Conservation (phyloP, 1,140 invertebrate genomes). For the Alviniconcha marisindica region DNA sequence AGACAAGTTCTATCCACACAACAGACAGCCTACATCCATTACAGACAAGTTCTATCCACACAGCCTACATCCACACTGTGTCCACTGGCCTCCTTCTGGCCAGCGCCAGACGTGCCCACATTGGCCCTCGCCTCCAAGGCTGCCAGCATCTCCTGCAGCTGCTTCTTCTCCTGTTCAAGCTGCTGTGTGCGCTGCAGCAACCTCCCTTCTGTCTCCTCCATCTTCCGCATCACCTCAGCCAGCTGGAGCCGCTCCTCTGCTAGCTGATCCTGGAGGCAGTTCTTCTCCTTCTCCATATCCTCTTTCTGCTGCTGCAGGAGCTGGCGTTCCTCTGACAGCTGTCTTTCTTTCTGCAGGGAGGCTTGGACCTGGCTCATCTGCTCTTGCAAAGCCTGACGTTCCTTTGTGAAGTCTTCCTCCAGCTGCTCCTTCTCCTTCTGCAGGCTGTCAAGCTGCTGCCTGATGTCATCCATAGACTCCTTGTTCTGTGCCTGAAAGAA, state of each 20-base stretch:
- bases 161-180: not conserved
- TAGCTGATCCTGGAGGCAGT: not conserved
- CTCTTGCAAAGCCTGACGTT: not conserved
- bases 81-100: too few species aligned
- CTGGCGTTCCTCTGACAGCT: not conserved
- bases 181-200: not conserved
- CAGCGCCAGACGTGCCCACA: not conserved
- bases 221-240: not conserved
- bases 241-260: not conserved
- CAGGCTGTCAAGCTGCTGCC: not conserved
- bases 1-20: too few species aligned
- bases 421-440: not conserved
- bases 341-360: not conserved
- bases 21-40: too few species aligned
- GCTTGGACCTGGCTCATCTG: not conserved
- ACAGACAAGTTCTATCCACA: too few species aligned
- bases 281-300: not conserved
- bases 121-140: not conserved
- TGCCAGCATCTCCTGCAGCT: not conserved
- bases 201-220: not conserved
- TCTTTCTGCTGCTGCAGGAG: conserved; percentile 19
- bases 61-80: too few species aligned
- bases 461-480: not conserved
- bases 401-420: not conserved
- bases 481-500: not conserved